Evolutionary conservation across 2,113 vertebrate genomes (phyloP).

Genomic region (Triplophysa dalaica): DNA sequence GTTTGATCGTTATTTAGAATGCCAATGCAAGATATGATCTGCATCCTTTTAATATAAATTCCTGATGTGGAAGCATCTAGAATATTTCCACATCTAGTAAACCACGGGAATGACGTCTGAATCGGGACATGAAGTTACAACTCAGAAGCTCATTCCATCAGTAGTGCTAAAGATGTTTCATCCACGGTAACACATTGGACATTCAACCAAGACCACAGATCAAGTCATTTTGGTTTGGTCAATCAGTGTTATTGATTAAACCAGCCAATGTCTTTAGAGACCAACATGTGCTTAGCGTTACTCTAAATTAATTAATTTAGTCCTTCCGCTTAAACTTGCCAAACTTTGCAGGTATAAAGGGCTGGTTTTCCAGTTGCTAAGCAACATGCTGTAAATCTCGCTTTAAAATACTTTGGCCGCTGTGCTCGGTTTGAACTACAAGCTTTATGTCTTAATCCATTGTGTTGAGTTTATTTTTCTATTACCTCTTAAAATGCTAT

Average conservation of each 20-base stretch:
- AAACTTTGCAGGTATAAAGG: conserved; percentile 27
- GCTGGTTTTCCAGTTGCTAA: conserved; percentile 40
- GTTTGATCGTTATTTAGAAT: background rate
- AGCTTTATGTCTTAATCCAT: conserved; percentile 11
- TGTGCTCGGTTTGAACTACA: background rate
- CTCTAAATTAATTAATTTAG: conserved; percentile 25
- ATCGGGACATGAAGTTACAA: background rate
- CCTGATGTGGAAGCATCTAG: background rate
- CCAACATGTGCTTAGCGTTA: conserved; percentile 14
- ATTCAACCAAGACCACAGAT: conserved; percentile 26
- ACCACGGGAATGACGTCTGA: background rate
- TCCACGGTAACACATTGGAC: conserved; percentile 2
- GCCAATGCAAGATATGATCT: no score
- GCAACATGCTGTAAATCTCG: conserved; percentile 17
- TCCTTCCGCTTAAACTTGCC: conserved; percentile 27
- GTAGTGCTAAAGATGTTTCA: conserved; percentile 20
- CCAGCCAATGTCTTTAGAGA: conserved; percentile 13
- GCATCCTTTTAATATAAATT: no score
- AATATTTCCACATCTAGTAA: background rate
- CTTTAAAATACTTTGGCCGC: conserved; percentile 18
- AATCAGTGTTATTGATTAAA: conserved; percentile 28
- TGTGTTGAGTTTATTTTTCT: background rate
- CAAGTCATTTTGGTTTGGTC: conserved; percentile 19
- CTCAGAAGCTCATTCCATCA: background rate
- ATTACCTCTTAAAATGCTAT: background rate